Percentiles rank a stretch among this genome's conserved stretches.
Conservation (phyloP, 2,888 invertebrate species). For the Euplexia lucipara region DNA sequence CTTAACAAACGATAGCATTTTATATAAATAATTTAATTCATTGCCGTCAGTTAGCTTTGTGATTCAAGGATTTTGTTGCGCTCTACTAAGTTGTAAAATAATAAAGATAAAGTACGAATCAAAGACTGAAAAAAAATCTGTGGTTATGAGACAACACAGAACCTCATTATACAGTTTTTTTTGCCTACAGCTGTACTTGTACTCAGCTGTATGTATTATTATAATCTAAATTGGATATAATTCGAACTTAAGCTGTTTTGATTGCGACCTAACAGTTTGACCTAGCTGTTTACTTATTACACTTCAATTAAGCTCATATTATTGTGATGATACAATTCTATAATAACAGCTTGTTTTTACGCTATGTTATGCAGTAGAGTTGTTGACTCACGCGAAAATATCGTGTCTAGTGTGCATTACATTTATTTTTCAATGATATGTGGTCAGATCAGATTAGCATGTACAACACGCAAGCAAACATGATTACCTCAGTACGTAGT, state of each 20-base stretch:
- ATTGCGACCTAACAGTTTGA: not conserved
- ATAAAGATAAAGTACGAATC: constrained; percentile 7
- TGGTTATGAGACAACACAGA: no score
- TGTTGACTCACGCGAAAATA: constrained; percentile 10
- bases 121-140: not conserved
- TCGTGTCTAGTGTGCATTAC: constrained; percentile 19
- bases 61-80: constrained; percentile 30
- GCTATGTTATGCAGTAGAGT: constrained; percentile 6
- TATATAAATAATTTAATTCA: constrained; percentile 16
- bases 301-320: not conserved
- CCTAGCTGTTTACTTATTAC: not conserved
- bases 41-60: constrained; percentile 1
- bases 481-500: constrained; percentile 21
- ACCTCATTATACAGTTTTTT: no score
- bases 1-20: not conserved
- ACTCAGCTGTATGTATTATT: not conserved
- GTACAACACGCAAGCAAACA: constrained; percentile 36
- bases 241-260: constrained; percentile 1
- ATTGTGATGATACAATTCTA: not conserved
- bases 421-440: constrained; percentile 22
- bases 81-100: constrained; percentile 29
- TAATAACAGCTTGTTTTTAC: constrained; percentile 14
- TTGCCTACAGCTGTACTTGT: no score
- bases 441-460: not conserved
- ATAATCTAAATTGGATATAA: not conserved